phyloP scores from a whole-genome alignment of 1,140 invertebrate genomes.

The Atopsyche davidsoni region DNA sequence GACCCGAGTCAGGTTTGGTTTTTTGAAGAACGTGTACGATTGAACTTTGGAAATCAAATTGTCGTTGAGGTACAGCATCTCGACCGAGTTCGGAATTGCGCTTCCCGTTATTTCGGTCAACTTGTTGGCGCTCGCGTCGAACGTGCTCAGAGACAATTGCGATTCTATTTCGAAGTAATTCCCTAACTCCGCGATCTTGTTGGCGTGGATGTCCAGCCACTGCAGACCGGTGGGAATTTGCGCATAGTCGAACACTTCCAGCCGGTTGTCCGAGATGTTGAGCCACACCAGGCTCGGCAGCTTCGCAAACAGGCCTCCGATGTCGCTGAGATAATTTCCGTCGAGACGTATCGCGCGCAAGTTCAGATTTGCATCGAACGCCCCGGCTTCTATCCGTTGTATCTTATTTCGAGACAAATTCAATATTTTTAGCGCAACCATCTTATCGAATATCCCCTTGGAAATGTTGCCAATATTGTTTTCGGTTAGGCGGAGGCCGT shows the following conservation, averaged over 20 bases:
- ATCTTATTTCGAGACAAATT: slow-evolving; percentile 86
- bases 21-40: slow-evolving; percentile 89
- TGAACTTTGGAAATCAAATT: slow-evolving; percentile 83
- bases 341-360: slow-evolving; percentile 82
- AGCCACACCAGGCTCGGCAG: slow-evolving; percentile 84
- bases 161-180: slow-evolving; percentile 87
- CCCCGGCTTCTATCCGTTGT: slow-evolving; percentile 74
- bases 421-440: slow-evolving; percentile 77
- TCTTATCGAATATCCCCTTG: slow-evolving; percentile 75
- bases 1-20: slow-evolving; percentile 80
- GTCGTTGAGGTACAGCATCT: slow-evolving; percentile 77
- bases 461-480: slow-evolving; percentile 83
- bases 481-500: slow-evolving; percentile 77
- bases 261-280: slow-evolving; percentile 85
- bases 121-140: slow-evolving; percentile 81
- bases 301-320: slow-evolving; percentile 77
- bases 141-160: slow-evolving; percentile 72
- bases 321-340: slow-evolving; percentile 80
- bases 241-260: slow-evolving; percentile 86
- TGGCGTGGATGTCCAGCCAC: slow-evolving; percentile 85
- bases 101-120: slow-evolving; percentile 79
- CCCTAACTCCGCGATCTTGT: slow-evolving; percentile 79
- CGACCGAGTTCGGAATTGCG: slow-evolving; percentile 80
- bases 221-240: slow-evolving; percentile 83
- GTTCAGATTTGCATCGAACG: slow-evolving; percentile 77